Conservation (phyloP, 2,113 vertebrate genomes). For the Accipiter virgatus region DNA sequence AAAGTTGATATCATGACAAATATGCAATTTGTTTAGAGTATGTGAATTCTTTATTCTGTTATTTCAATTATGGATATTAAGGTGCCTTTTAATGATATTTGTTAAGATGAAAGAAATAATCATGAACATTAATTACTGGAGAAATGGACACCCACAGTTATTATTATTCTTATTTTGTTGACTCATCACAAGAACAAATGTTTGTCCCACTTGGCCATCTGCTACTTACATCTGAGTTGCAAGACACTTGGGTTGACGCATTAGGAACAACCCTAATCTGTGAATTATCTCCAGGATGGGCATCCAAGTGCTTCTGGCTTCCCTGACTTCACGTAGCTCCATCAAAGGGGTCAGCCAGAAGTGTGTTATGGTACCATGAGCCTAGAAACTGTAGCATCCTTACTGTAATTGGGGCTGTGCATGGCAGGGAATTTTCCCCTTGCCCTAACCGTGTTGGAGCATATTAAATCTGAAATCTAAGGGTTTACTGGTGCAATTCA, state of each 20-base stretch:
- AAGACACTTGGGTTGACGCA: background rate
- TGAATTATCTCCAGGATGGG: background rate
- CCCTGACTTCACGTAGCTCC: background rate
- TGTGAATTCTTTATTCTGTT: background rate
- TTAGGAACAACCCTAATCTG: background rate
- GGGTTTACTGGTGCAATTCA: background rate
- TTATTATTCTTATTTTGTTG: background rate
- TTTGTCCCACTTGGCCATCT: background rate
- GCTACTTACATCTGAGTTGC: background rate
- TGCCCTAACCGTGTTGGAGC: rapidly evolving
- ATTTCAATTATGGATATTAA: background rate
- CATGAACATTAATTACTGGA: background rate
- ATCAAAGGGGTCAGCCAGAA: background rate
- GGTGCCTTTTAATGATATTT: background rate
- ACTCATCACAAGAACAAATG: background rate
- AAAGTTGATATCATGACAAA: background rate
- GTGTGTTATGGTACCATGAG: background rate
- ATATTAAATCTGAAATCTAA: background rate
- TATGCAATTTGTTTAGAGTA: background rate
- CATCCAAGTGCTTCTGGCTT: background rate
- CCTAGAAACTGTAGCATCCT: background rate
- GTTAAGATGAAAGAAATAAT: background rate
- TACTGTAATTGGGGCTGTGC: background rate
- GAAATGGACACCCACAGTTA: background rate
- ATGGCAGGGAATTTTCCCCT: background rate